phyloP scores from a whole-genome alignment of 1,140 invertebrate genomes.

The Drosophila erecta region DNA sequence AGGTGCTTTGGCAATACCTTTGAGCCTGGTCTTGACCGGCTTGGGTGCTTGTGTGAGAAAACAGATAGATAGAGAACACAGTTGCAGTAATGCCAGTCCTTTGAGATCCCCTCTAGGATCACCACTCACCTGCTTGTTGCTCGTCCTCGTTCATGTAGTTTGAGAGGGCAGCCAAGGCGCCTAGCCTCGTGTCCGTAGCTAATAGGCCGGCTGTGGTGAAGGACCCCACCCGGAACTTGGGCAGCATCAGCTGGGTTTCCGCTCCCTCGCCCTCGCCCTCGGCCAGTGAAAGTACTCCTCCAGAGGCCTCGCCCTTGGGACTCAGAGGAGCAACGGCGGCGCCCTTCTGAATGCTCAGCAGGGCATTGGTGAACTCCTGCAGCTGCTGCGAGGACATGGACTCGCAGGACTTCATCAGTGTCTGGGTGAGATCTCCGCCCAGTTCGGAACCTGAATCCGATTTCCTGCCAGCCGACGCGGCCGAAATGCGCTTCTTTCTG shows the following conservation, averaged over 20 bases:
- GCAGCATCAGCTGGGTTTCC: constrained; percentile 85
- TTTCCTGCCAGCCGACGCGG: constrained; percentile 84
- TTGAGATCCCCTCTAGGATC: not conserved
- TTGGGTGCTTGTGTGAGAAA: constrained; percentile 78
- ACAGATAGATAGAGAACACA: constrained; percentile 34
- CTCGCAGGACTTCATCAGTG: constrained; percentile 79
- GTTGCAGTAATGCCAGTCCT: not conserved
- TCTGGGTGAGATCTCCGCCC: constrained; percentile 69
- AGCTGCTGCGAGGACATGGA: constrained; percentile 85
- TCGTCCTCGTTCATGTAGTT: constrained; percentile 81
- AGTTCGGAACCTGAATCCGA: constrained; percentile 87
- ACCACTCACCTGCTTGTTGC: constrained; percentile 78
- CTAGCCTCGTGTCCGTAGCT: constrained; percentile 69
- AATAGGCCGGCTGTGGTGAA: constrained; percentile 81
- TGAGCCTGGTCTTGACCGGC: constrained; percentile 70
- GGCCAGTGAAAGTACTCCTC: not conserved
- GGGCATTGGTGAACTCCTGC: constrained; percentile 77
- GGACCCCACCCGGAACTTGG: constrained; percentile 87
- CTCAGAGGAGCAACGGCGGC: constrained; percentile 13
- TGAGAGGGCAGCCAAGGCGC: constrained; percentile 77
- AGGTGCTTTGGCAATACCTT: constrained; percentile 72
- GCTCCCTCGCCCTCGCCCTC: constrained; percentile 51
- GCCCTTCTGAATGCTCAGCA: constrained; percentile 72
- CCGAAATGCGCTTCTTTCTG: constrained; percentile 86
- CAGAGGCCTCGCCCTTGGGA: constrained; percentile 21